Evolutionary conservation across 2,888 invertebrate genomes (phyloP).

Genomic region (Hirtodrosophila alboralis): DNA sequence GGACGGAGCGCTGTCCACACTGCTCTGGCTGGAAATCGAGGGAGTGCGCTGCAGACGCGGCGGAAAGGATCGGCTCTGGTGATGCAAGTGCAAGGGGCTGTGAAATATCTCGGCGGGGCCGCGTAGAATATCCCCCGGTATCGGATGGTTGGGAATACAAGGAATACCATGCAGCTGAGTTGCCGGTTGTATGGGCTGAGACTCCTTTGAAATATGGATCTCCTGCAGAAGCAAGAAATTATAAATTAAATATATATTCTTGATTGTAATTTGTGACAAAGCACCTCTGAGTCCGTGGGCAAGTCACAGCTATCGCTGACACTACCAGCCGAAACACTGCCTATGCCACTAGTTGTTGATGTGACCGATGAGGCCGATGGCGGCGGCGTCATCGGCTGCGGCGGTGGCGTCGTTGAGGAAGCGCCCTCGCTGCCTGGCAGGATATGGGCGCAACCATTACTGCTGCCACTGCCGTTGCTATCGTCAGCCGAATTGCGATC

Average conservation of each 20-base stretch:
- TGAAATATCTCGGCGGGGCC: constrained; percentile 86
- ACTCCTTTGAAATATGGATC: constrained; percentile 88
- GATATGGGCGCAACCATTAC: constrained; percentile 45
- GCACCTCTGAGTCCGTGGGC: constrained; percentile 83
- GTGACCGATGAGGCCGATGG: constrained; percentile 83
- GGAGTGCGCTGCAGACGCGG: constrained; percentile 90
- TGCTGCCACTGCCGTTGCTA: constrained; percentile 55
- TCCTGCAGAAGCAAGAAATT: constrained; percentile 84
- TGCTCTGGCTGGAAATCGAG: constrained; percentile 93
- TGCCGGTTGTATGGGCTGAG: constrained; percentile 87
- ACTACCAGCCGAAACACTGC: constrained; percentile 81
- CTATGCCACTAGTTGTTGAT: constrained; percentile 83
- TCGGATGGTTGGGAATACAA: constrained; percentile 69
- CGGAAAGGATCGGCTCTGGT: constrained; percentile 89
- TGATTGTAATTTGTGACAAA: not conserved
- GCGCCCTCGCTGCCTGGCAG: constrained; percentile 52
- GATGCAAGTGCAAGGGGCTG: constrained; percentile 86
- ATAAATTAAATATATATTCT: not conserved
- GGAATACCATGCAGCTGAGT: constrained; percentile 79
- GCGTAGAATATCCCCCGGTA: constrained; percentile 82
- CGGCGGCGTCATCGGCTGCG: constrained; percentile 82
- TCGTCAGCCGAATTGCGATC: constrained; percentile 82
- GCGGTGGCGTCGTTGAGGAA: constrained; percentile 68
- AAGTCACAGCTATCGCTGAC: constrained; percentile 83
- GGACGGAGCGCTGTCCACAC: constrained; percentile 90